Conservation (phyloP, 2,888 invertebrate species). For the Caenorhabditis uteleia region DNA sequence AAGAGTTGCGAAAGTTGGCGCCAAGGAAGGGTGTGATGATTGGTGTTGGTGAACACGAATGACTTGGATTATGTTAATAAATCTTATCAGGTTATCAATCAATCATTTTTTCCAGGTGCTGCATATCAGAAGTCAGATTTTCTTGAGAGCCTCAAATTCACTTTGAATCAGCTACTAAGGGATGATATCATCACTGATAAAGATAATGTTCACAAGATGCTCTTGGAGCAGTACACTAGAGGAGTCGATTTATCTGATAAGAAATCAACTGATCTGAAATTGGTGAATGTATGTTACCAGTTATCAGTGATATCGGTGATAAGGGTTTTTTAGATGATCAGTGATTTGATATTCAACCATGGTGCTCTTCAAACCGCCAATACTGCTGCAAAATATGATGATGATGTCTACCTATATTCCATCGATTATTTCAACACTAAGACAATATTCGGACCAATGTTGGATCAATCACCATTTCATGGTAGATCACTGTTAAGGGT, state of each 20-base stretch:
- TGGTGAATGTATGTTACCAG: slow-evolving; percentile 5
- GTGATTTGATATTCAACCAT: slow-evolving; percentile 35
- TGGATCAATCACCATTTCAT: slow-evolving; percentile 39
- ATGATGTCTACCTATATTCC: slow-evolving; percentile 43
- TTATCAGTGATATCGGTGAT: no score
- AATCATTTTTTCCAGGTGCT: no score
- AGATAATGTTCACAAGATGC: slow-evolving; percentile 8
- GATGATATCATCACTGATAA: no score
- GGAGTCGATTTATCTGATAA: slow-evolving; percentile 13
- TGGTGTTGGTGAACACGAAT: slow-evolving; percentile 50
- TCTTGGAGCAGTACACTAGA: slow-evolving; percentile 9
- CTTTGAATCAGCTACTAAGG: no score
- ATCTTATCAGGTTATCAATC: no score
- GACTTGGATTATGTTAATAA: no score
- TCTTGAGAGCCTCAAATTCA: no score
- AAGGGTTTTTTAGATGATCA: slow-evolving; percentile 17
- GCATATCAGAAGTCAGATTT: no score
- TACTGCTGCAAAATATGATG: slow-evolving; percentile 31
- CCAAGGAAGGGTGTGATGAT: slow-evolving; percentile 42
- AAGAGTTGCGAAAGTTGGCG: slow-evolving; percentile 42
- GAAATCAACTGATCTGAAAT: slow-evolving; percentile 6
- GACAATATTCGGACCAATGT: slow-evolving; percentile 42
- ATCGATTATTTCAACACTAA: slow-evolving; percentile 44
- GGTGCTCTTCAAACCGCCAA: slow-evolving; percentile 31
- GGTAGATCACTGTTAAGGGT: slow-evolving; percentile 13